phyloP scores from a whole-genome alignment of 2,888 invertebrate species.

The Drepana falcataria region DNA sequence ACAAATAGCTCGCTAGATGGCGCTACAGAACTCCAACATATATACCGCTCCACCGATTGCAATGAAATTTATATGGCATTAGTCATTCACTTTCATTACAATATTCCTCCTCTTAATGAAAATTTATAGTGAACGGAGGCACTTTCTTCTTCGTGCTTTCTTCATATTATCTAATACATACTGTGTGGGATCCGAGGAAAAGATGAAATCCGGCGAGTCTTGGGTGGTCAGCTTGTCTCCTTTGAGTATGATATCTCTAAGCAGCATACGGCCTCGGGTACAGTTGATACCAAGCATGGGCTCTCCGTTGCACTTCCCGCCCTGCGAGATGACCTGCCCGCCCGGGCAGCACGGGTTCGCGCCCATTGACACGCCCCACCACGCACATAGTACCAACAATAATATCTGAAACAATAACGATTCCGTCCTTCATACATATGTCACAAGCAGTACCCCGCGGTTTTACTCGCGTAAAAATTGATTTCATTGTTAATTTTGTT shows the following conservation, averaged over 20 bases:
- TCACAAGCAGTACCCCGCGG: too few species aligned
- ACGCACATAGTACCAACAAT: constrained; percentile 37
- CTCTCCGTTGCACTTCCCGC: constrained; percentile 36
- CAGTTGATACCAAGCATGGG: constrained; percentile 40
- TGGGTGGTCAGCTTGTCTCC: constrained; percentile 55
- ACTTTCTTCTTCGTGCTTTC: neutral
- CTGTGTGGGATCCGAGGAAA: constrained; percentile 56
- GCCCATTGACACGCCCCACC: constrained; percentile 29
- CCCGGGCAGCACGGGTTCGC: constrained; percentile 49
- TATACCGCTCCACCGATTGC: too few species aligned
- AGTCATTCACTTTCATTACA: too few species aligned
- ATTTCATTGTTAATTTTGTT: too few species aligned
- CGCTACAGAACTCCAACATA: too few species aligned
- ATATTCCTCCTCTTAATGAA: too few species aligned
- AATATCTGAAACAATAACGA: constrained; percentile 38
- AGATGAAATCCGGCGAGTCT: constrained; percentile 51
- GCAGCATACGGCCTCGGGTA: constrained; percentile 48
- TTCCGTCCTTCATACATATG: neutral
- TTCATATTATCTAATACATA: constrained; percentile 25
- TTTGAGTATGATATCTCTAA: constrained; percentile 46
- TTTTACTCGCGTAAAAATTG: too few species aligned
- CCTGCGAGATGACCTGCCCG: constrained; percentile 31
- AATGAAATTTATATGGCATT: too few species aligned
- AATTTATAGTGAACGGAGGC: too few species aligned
- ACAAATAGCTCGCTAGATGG: too few species aligned